Evolutionary conservation across 1,140 invertebrate species (phyloP), one percentile per base, ranked within the genome.

Genomic region (Thaumatotibia leucotreta): DNA sequence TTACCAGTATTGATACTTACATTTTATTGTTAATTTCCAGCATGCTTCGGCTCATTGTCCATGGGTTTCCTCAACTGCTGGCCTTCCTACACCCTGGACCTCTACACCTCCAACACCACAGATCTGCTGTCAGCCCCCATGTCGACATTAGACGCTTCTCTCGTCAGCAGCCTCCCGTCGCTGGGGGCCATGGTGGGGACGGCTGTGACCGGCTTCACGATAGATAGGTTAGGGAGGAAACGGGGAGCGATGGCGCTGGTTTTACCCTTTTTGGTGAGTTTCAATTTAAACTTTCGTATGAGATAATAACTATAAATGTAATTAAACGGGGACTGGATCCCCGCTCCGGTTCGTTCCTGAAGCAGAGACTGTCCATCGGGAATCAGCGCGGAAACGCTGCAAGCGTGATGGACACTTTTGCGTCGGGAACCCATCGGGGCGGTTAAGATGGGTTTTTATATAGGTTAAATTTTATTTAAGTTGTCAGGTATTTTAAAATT

Each of bases 221-320:
- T 94, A 0, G 92, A 95, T 73, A 88, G 83, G 31, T 77, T 94
- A 61, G 94, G 94, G 5, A 80, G 94, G 33, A 93, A 92, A 79
- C 78, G 70, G 22, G 91, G 92, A 0, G 88, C 94, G 14, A 73
- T 92, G n/a, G 52, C 89, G 0, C 76, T 91, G 6, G 80, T 86
- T 0, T 24, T 93, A 5, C 91, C 92, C 10, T 92, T 91, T 74
- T 68, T 92, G 4, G 94, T 94, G 71, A 79, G 82, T 80, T 8
- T 61, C n/a, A n/a, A 49, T 58, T 31, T 1, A 45, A 24, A 49
- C 8, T 65, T n/a, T 22, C 45, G 39, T 33, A 11, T 0, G 33
- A 4, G 1, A 23, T 6, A 33, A 20, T 27, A n/a, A n/a, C n/a
- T n/a, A n/a, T n/a, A n/a, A n/a, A n/a, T n/a, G n/a, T n/a, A n/a